Percentiles rank a stretch among this genome's conserved stretches.
Conservation (phyloP, 2,797 vertebrate genomes). For the Glossophaga mutica region DNA sequence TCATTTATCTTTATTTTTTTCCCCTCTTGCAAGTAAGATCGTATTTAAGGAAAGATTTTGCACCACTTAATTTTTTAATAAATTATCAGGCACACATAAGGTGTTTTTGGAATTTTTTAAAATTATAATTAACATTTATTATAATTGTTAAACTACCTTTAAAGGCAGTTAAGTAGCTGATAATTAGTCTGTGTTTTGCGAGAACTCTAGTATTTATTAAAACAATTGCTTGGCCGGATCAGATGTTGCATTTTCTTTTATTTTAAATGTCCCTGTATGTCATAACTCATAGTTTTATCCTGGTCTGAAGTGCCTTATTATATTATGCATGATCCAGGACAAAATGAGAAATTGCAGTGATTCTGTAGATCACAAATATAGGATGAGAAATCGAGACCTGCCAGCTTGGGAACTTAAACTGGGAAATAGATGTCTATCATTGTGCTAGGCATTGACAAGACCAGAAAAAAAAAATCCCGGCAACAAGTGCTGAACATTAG, state of each 20-base stretch:
- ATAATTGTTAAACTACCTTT: background rate
- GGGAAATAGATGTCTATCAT: background rate
- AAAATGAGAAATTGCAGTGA: background rate
- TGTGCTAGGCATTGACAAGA: background rate
- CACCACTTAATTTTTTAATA: slow-evolving; percentile 5
- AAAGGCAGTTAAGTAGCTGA: background rate
- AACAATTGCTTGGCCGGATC: background rate
- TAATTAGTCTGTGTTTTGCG: background rate
- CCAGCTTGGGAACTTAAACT: background rate
- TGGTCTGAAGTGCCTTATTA: background rate
- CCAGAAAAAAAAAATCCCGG: background rate
- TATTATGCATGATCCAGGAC: background rate
- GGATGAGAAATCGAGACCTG: background rate
- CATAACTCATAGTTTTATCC: background rate
- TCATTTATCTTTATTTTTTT: background rate
- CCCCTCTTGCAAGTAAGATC: background rate
- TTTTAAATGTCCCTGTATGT: background rate
- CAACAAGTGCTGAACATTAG: background rate
- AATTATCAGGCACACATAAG: background rate
- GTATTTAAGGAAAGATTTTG: slow-evolving; percentile 39
- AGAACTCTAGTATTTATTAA: background rate
- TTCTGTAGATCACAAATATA: background rate
- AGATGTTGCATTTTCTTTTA: background rate
- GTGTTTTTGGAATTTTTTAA: background rate
- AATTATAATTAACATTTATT: background rate